Base-by-base conservation (phyloP, 2,888 invertebrate genomes). In the Drosophila subsilvestris region DNA sequence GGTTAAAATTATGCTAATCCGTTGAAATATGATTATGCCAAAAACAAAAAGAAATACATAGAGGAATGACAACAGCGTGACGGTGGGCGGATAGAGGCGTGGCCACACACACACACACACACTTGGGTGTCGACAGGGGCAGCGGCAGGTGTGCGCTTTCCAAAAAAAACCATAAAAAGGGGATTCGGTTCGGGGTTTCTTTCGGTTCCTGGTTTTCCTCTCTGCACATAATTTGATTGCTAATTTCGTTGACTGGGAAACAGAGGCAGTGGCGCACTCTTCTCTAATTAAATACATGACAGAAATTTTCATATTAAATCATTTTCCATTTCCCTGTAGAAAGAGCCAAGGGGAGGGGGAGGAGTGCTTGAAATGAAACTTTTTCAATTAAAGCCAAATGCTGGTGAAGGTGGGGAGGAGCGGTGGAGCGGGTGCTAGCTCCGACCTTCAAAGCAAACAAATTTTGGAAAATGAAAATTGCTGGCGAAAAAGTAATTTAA, bases 1-100 rank as follows among this genome's bases (percentile, higher is more conserved):
- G 77, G 78, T 76, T 79, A 75, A 89, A 88, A 88, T 89, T 89
- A 88, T 88, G 88, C 88, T 86, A 88, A 88, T 88, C 89, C 88
- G 76, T 80, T 89, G 89, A 88, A 88, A 89, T 89, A 89, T 88
- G 88, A 88, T 88, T 84, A 88, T 86, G 78, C 79, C 89, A 37
- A 37, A 37, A 37, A 37, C 37, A 37, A 14, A 14, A 12, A 27
- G 27, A 14, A 37, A 37, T 6, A 37, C 14, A 37, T 14, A 37
- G n/a, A n/a, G 37, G 84, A 88, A 78, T 87, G 85, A 84, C 88
- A 88, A 74, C 75, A 75, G 84, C 76, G 56, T 49, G 32, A 42
- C 51, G 54, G 17, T 54, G 77, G 80, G 79, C 74, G 53, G 53
- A 27, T 5, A n/a, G 20, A 14, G 29, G 51, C 55, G 32, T 54